Base-by-base conservation (phyloP, 2,888 invertebrate species). In the Scaptomyza cyrtandrae region DNA sequence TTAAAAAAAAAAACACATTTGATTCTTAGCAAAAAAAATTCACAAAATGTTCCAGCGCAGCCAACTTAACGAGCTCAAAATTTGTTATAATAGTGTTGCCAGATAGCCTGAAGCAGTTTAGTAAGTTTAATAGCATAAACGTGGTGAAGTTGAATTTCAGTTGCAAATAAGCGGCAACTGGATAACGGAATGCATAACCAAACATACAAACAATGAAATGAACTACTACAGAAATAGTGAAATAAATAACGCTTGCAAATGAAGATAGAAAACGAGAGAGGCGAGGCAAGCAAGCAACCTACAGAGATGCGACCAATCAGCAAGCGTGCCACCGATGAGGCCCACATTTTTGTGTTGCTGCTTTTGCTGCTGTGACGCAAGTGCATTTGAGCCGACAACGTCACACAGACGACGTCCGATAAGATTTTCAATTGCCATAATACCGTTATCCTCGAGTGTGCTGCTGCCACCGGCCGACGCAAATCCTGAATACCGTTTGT, bases 271-370 rank as follows among this genome's bases (percentile, higher is more conserved):
- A 44, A 33, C 33, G 27, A 43, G 13, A 33, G 1, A 56, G 27
- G 16, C 37, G 61, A 60, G 57, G 56, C 53, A 69, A 90, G 80
- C 19, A 92, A 92, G 92, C 92, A 91, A 92, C 92, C 92, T 92
- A 92, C 92, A 92, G 88, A 92, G 90, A 90, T 92, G 91, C 81
- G 92, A 89, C 89, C 89, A 90, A 74, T 91, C 91, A 88, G 89
- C 90, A 84, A 84, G 78, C 31, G 85, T 80, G 80, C 86, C 89
- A 90, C 89, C 91, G 87, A 89, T 89, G 82, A 92, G 91, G 89
- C 91, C 91, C 86, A 85, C 90, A 89, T 86, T 90, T 83, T 81
- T 80, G 66, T 85, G 80, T 63, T 83, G 81, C 78, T 80, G 84
- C 54, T 83, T 81, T 52, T 80, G 71, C 52, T 86, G 85, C 61